Conservation (phyloP, 2,113 vertebrate species). For the Mormoops blainvillei region DNA sequence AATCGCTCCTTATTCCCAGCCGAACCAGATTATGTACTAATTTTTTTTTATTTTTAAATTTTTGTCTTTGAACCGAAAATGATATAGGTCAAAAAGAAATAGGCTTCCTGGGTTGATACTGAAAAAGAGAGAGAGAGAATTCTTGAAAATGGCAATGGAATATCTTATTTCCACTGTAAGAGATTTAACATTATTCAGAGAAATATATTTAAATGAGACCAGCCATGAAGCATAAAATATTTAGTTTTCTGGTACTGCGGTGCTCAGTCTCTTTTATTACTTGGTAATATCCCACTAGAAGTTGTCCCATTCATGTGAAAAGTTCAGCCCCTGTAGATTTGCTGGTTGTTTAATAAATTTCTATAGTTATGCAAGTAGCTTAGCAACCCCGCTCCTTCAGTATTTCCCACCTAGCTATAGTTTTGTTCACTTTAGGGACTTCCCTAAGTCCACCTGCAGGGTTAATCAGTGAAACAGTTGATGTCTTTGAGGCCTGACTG, state of each 20-base stretch:
- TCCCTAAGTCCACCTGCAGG: background rate
- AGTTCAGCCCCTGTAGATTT: background rate
- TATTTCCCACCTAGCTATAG: conserved; percentile 19
- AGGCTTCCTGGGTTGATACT: background rate
- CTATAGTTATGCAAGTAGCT: conserved; percentile 55
- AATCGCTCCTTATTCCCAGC: background rate
- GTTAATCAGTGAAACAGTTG: background rate
- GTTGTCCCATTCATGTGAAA: background rate
- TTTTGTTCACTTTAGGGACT: conserved; percentile 36
- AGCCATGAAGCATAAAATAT: conserved; percentile 44
- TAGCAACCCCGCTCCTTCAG: background rate
- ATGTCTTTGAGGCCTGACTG: background rate
- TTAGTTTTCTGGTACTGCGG: background rate
- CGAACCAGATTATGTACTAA: background rate
- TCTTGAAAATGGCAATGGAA: conserved; percentile 5
- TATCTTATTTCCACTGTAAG: background rate
- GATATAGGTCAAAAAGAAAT: background rate
- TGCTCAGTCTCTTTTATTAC: background rate
- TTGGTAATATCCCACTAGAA: background rate
- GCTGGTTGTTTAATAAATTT: conserved; percentile 40
- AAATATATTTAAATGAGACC: conserved; percentile 32
- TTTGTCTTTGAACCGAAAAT: background rate
- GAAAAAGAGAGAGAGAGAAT: background rate
- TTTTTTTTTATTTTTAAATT: background rate
- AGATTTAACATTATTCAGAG: conserved; percentile 50